phyloP scores from a whole-genome alignment of 2,113 vertebrate species.

The Actenoides hombroni region DNA sequence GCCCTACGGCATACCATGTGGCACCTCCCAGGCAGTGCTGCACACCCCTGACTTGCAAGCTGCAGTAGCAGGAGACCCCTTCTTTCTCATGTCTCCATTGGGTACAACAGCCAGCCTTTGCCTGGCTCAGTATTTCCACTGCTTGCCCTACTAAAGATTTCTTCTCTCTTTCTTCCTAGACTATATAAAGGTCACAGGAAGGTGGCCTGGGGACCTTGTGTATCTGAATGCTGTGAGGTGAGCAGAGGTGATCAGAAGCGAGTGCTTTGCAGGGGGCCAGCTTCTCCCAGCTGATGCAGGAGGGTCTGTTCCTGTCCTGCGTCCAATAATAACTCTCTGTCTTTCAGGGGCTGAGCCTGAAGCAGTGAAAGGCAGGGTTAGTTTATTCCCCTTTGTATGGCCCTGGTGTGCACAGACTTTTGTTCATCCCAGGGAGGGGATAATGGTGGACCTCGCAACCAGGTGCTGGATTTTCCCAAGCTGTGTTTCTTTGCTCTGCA shows the following conservation, averaged over 20 bases:
- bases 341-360: background rate
- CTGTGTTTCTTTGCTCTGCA: background rate
- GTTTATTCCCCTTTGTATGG: background rate
- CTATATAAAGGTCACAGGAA: rapidly evolving
- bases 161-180: background rate
- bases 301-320: background rate
- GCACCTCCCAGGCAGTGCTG: background rate
- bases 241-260: background rate
- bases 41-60: background rate
- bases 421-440: background rate
- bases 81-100: rapidly evolving
- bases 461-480: background rate
- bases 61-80: background rate
- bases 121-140: background rate
- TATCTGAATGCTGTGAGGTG: rapidly evolving
- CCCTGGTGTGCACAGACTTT: background rate
- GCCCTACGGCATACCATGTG: background rate
- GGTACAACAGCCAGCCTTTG: background rate
- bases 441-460: background rate
- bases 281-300: background rate
- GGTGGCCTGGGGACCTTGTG: background rate
- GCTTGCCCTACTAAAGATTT: background rate
- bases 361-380: background rate
- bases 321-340: background rate
- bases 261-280: background rate